Evolutionary conservation across 2,113 vertebrate genomes (phyloP).

Genomic region (Smithornis capensis): DNA sequence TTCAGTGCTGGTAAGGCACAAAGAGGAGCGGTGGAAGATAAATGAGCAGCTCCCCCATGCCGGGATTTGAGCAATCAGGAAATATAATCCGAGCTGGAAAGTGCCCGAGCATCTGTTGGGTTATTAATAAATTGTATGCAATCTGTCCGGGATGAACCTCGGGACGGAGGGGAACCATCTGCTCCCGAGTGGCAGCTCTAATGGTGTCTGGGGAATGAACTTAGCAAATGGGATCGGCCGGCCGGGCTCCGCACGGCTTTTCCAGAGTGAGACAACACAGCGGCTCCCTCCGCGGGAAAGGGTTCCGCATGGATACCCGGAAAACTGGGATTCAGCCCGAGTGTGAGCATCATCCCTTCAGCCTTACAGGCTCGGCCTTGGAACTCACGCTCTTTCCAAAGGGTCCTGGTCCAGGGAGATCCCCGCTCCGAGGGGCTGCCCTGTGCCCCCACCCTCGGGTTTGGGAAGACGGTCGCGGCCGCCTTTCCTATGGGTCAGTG

Average conservation of each 20-base stretch:
- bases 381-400: neutral
- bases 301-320: rapidly evolving
- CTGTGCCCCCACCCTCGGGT: rapidly evolving
- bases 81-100: constrained; percentile 58
- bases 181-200: neutral
- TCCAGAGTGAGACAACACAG: neutral
- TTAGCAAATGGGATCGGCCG: neutral
- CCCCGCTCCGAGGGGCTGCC: neutral
- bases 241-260: neutral
- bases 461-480: rapidly evolving
- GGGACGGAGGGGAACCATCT: constrained; percentile 43
- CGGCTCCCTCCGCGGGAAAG: rapidly evolving
- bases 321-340: neutral
- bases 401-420: neutral
- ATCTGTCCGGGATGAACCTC: constrained; percentile 49
- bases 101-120: constrained; percentile 58
- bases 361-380: neutral
- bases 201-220: neutral
- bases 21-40: neutral
- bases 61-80: constrained; percentile 54
- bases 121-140: constrained; percentile 72
- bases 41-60: neutral
- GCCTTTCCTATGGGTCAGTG: neutral
- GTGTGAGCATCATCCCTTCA: neutral
- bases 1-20: neutral